phyloP scores from a whole-genome alignment of 2,113 vertebrate species.

The Gymnorhina tibicen region DNA sequence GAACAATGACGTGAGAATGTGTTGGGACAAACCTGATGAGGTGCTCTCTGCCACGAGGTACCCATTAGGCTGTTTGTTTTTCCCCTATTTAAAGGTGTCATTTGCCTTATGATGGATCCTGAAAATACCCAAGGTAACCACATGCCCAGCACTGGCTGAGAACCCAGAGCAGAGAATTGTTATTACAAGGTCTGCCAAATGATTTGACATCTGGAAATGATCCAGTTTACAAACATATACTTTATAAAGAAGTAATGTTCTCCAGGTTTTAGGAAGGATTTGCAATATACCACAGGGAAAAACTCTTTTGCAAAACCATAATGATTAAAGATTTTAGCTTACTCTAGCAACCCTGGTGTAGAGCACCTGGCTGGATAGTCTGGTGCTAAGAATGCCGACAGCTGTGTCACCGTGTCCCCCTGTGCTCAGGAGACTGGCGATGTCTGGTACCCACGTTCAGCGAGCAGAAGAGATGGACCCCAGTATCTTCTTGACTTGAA shows the following conservation, averaged over 20 bases:
- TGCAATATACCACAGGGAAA: background rate
- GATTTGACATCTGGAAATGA: constrained; percentile 35
- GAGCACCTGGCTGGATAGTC: background rate
- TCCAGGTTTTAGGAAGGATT: background rate
- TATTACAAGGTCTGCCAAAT: constrained; percentile 5
- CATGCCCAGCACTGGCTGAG: background rate
- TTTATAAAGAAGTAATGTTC: constrained; percentile 7
- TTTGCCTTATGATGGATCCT: background rate
- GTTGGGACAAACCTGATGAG: constrained; percentile 11
- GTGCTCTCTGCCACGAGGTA: background rate
- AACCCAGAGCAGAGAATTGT: background rate
- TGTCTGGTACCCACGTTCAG: background rate
- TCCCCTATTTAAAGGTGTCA: background rate
- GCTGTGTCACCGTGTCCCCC: background rate
- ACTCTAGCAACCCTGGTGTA: background rate
- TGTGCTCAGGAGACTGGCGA: background rate
- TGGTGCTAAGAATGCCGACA: background rate
- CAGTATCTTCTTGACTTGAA: background rate
- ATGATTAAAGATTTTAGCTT: background rate
- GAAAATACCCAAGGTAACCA: background rate
- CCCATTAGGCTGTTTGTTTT: constrained; percentile 15
- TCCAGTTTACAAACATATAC: constrained; percentile 4
- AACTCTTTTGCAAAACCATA: background rate
- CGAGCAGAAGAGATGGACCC: background rate
- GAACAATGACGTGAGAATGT: constrained; percentile 10